Evolutionary conservation across 2,888 invertebrate genomes (phyloP).

Genomic region (Eueremaeus valkanovi): DNA sequence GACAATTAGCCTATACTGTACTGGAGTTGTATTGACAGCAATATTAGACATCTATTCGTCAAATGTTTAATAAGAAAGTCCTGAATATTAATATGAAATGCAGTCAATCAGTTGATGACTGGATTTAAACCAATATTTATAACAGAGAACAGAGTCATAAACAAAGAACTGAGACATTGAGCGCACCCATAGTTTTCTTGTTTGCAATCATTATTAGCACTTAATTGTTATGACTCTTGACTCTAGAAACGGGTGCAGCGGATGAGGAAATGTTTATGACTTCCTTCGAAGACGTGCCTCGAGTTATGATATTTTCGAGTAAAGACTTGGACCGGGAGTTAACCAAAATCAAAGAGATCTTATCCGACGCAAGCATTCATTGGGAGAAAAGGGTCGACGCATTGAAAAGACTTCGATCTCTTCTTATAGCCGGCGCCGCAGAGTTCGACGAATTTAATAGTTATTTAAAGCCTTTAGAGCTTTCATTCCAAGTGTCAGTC

Average conservation of each 20-base stretch:
- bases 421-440: conserved; percentile 74
- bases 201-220: neutral
- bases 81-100: too few species aligned
- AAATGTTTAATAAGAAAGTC: too few species aligned
- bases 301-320: conserved; percentile 70
- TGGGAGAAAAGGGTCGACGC: conserved; percentile 94
- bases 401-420: conserved; percentile 74
- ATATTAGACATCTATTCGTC: too few species aligned
- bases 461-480: conserved; percentile 71
- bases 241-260: conserved; percentile 67
- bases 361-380: conserved; percentile 76
- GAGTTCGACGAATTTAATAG: conserved; percentile 69
- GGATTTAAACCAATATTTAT: too few species aligned
- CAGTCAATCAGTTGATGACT: too few species aligned
- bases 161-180: too few species aligned
- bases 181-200: too few species aligned
- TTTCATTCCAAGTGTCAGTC: conserved; percentile 73
- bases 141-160: too few species aligned
- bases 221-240: neutral
- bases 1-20: too few species aligned
- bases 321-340: conserved; percentile 78
- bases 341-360: conserved; percentile 66
- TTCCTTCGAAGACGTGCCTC: conserved; percentile 76
- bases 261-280: conserved; percentile 82
- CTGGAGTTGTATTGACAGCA: too few species aligned